A percentile compares a stretch with the other conserved stretches of the same genome.
phyloP scores from a whole-genome alignment of 1,140 invertebrate species.

The Notospermus geniculatus region DNA sequence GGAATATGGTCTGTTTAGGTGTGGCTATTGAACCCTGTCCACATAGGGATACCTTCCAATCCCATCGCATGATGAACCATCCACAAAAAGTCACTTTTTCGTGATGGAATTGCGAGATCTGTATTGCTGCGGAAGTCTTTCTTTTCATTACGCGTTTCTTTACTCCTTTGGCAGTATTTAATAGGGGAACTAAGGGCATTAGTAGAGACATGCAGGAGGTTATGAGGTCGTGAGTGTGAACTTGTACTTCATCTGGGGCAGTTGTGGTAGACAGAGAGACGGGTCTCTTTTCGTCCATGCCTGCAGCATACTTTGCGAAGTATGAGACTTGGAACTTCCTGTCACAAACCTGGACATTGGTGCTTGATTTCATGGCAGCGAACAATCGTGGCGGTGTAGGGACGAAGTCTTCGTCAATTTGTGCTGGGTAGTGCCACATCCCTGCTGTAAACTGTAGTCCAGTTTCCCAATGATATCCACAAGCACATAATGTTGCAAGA shows the following conservation, averaged over 20 bases:
- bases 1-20: no score
- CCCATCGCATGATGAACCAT: no score
- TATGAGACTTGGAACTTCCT: background rate
- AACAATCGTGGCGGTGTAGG: background rate
- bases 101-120: no score
- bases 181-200: no score
- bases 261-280: background rate
- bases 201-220: no score
- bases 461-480: background rate
- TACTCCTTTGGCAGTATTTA: no score
- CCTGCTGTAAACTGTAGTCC: background rate
- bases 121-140: no score
- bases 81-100: no score
- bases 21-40: no score
- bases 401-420: background rate
- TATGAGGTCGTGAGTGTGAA: background rate
- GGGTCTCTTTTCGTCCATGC: background rate
- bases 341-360: constrained; percentile 10
- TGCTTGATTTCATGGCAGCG: background rate
- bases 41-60: no score
- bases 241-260: background rate
- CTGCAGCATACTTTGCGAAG: constrained; percentile 7
- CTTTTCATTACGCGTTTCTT: no score
- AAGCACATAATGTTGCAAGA: background rate
- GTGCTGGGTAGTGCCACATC: constrained; percentile 3